Evolutionary conservation across 2,888 invertebrate species (phyloP), one percentile per base, ranked within the genome.

Genomic region (Homarus gammarus): DNA sequence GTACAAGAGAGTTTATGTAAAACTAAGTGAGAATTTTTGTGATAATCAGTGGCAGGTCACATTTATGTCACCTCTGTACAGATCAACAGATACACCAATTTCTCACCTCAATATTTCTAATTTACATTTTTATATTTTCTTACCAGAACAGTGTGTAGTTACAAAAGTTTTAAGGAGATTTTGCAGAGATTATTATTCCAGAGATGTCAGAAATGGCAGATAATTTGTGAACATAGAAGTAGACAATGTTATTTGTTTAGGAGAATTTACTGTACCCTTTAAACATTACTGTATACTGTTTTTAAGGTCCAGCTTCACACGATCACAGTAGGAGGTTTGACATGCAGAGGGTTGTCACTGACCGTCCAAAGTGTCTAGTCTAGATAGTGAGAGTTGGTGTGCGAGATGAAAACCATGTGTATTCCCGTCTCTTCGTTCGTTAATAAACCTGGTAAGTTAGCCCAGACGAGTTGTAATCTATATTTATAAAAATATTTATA

Each of bases 341-440:
- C 27, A 64, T 6, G 31, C 27, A 8, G 27, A 5, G 6, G 8
- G 31, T 8, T 64, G n/a, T 64, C 64, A 64, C 64, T 27, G 64
- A 27, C 64, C n/a, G 64, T n/a, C 27, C 27, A 27, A 64, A 64
- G 44, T 64, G n/a, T 64, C 64, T 64, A 64, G 64, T 64, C 27
- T 64, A 64, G 64, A 1, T 64, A 64, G 27, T 64, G 64, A 64
- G 22, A 64, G n/a, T 27, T 64, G 27, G 64, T 3, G 27, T n/a
- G n/a, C n/a, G n/a, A 22, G 64, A 64, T 64, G 64, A 56, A 56
- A 56, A 3, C 22, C 22, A 56, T 0, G 22, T 22, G 22, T 64
- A 31, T 27, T 64, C 2, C 27, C 27, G 6, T 27, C 64, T 64
- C 56, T 64, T 64, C 27, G 22, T 44, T 44, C 12, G 44, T n/a